These are phyloP conservation scores for Drosophila santomea DNA, from an alignment of 1,140 invertebrate species.

Conservation along the genomic window DNA sequence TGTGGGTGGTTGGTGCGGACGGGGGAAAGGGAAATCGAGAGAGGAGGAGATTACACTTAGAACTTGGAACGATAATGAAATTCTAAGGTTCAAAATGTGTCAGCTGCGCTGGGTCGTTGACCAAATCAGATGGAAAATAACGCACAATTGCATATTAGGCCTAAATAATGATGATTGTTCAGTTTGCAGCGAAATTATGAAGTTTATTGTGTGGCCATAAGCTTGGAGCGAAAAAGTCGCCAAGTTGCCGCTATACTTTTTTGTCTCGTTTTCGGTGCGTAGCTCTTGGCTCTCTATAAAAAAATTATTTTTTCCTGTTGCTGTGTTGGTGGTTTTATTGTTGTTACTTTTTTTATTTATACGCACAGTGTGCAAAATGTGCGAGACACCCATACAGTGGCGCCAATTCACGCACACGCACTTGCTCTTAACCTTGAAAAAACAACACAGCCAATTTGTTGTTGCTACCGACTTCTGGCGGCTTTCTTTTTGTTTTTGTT, in stretches of 20 bases:
- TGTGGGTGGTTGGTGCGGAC: slow-evolving; percentile 17
- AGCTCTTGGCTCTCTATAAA: slow-evolving; percentile 49
- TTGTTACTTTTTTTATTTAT: slow-evolving; percentile 49
- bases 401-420: slow-evolving; percentile 60
- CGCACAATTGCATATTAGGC: slow-evolving; percentile 40
- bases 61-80: slow-evolving; percentile 34
- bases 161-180: slow-evolving; percentile 66
- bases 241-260: slow-evolving; percentile 20
- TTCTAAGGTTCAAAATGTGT: slow-evolving; percentile 47
- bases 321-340: slow-evolving; percentile 30
- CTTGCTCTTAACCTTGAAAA: slow-evolving; percentile 82
- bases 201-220: slow-evolving; percentile 52
- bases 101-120: slow-evolving; percentile 54
- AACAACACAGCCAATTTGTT: slow-evolving; percentile 41
- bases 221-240: slow-evolving; percentile 31
- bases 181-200: slow-evolving; percentile 38
- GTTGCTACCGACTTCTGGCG: slow-evolving; percentile 23
- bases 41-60: slow-evolving; percentile 20
- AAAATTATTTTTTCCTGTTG: slow-evolving; percentile 41
- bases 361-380: slow-evolving; percentile 65
- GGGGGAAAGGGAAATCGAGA: slow-evolving; percentile 7
- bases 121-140: slow-evolving; percentile 48
- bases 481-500: slow-evolving; percentile 52
- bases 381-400: slow-evolving; percentile 17
- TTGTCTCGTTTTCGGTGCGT: slow-evolving; percentile 20